phyloP scores from a whole-genome alignment of 2,888 invertebrate species.

The Plagiodera versicolora region DNA sequence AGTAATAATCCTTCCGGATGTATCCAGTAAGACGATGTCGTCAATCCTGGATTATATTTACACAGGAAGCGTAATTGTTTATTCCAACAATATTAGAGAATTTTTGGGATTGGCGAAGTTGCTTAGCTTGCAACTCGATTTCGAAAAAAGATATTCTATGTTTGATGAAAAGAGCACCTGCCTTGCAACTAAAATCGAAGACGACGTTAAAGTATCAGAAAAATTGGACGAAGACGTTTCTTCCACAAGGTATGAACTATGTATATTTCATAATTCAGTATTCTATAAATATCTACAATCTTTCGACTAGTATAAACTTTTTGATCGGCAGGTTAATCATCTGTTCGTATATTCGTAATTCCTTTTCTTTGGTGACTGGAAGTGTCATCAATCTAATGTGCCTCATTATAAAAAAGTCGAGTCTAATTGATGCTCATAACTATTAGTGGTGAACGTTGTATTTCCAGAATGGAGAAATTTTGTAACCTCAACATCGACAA shows the following conservation, averaged over 20 bases:
- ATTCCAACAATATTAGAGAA: slow-evolving; percentile 60
- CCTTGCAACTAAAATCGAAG: slow-evolving; percentile 11
- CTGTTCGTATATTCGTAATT: no score
- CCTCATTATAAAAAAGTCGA: no score
- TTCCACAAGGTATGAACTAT: background rate
- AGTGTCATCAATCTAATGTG: no score
- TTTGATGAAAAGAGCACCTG: background rate
- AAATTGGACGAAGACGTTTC: slow-evolving; percentile 1
- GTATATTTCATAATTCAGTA: no score
- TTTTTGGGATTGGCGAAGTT: slow-evolving; percentile 62
- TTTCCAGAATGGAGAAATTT: no score
- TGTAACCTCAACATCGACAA: no score
- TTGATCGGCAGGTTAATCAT: no score
- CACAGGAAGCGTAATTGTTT: slow-evolving; percentile 65
- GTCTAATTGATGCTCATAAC: no score
- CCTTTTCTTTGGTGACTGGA: no score
- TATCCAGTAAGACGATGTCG: slow-evolving; percentile 64
- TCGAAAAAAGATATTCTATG: background rate
- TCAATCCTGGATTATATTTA: slow-evolving; percentile 69
- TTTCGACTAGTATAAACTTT: background rate
- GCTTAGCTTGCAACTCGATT: slow-evolving; percentile 45
- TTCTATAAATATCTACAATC: background rate
- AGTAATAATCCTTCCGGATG: slow-evolving; percentile 67
- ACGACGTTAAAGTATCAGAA: background rate
- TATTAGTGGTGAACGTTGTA: no score